Percentiles rank a stretch among this genome's conserved stretches.
Conservation (phyloP, 2,888 invertebrate species). For the Allolobophora icterica region DNA sequence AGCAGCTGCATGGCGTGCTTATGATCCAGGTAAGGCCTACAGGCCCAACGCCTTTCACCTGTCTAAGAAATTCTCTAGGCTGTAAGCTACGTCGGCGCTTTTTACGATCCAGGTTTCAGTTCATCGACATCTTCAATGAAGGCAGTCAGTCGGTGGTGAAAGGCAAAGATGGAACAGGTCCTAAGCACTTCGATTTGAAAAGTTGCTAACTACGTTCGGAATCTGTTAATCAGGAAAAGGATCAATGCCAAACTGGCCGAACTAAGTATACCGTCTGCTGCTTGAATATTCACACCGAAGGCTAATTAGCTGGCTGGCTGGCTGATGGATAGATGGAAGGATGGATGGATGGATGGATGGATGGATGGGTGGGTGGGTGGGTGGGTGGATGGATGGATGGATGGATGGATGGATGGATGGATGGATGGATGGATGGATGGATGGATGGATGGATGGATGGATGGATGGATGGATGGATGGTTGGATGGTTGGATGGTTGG, state of each 20-base stretch:
- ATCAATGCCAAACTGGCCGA: background rate
- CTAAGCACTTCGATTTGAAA: background rate
- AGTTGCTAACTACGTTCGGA: background rate
- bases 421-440: too few species aligned
- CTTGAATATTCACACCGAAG: background rate
- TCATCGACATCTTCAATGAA: background rate
- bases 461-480: too few species aligned
- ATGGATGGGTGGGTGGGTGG: too few species aligned
- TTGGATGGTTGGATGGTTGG: too few species aligned
- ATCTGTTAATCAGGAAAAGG: background rate
- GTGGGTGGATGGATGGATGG: too few species aligned
- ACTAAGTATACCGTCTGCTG: background rate
- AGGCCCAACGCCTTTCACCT: background rate
- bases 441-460: too few species aligned
- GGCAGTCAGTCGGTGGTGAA: background rate
- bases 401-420: too few species aligned
- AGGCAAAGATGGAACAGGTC: background rate
- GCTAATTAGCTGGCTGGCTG: background rate
- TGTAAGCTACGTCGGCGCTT: background rate
- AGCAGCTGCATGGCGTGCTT: background rate
- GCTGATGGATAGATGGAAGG: background rate
- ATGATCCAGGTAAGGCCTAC: background rate
- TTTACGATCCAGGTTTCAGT: background rate
- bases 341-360: background rate
- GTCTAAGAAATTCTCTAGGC: background rate